Evolutionary conservation across 2,113 vertebrate species (phyloP).

Genomic region (Coregonus clupeaformis): DNA sequence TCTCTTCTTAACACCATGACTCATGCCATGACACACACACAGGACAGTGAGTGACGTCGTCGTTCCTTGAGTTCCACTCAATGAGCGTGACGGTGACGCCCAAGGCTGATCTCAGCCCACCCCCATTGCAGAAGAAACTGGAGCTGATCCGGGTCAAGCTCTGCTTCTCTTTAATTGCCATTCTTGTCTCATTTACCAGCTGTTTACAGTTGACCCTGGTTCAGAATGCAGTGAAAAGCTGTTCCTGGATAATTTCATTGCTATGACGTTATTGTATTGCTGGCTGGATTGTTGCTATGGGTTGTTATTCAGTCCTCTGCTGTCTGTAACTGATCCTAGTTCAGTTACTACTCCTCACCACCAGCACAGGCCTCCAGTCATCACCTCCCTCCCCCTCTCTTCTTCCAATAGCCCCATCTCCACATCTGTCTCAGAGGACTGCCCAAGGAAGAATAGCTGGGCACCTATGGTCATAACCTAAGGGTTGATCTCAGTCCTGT

Average conservation of each 20-base stretch:
- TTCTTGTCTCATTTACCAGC: background rate
- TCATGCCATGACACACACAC: constrained; percentile 48
- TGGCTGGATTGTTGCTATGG: background rate
- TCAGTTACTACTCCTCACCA: constrained; percentile 3
- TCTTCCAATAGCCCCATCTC: too few relatives aligned
- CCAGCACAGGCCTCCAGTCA: constrained; percentile 16
- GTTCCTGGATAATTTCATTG: background rate
- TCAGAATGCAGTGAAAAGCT: background rate
- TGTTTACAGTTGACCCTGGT: constrained; percentile 4
- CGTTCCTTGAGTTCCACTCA: too few relatives aligned
- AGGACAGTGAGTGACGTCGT: constrained; percentile 13
- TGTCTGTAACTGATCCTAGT: constrained; percentile 6
- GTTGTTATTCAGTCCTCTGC: background rate
- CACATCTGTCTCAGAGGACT: too few relatives aligned
- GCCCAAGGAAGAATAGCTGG: constrained; percentile 3
- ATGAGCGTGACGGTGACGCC: too few relatives aligned
- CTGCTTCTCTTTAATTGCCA: background rate
- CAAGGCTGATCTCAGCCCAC: too few relatives aligned
- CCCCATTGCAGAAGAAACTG: background rate
- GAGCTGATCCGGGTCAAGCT: background rate
- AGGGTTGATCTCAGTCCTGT: too few relatives aligned
- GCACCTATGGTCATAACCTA: too few relatives aligned
- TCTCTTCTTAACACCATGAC: constrained; percentile 24
- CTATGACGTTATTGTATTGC: too few relatives aligned
- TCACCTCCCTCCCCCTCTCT: constrained; percentile 19